phyloP scores from a whole-genome alignment of 2,888 invertebrate species.

The Amphipyra tragopoginis region DNA sequence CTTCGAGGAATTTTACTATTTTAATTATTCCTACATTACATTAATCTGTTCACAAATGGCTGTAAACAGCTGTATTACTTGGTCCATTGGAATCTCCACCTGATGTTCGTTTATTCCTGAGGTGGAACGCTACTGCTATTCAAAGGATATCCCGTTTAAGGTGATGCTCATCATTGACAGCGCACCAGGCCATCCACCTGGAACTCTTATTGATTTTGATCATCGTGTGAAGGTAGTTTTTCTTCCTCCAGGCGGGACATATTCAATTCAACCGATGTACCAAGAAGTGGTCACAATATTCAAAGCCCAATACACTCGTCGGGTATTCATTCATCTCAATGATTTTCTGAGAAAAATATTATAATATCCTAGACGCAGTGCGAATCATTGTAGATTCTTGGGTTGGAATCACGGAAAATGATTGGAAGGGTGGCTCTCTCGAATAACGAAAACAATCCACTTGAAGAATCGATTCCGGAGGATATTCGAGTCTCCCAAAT shows the following conservation, averaged over 20 bases:
- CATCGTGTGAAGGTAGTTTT: slow-evolving; percentile 4
- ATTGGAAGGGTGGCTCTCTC: not conserved
- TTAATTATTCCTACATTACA: too few species aligned
- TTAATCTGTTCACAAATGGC: too few species aligned
- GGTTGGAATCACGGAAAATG: not conserved
- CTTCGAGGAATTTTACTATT: too few species aligned
- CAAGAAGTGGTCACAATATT: slow-evolving; percentile 2
- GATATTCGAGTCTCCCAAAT: not conserved
- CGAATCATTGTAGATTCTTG: slow-evolving; percentile 4
- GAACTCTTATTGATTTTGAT: slow-evolving; percentile 1
- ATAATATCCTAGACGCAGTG: not conserved
- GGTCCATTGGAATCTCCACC: too few species aligned
- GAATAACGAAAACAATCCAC: not conserved
- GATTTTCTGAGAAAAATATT: not conserved
- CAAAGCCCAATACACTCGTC: slow-evolving; percentile 3
- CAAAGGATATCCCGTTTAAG: slow-evolving; percentile 46
- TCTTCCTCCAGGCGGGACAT: not conserved
- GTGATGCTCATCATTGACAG: slow-evolving; percentile 50
- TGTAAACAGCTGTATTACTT: slow-evolving; percentile 46
- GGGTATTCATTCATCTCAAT: not conserved
- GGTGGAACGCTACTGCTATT: slow-evolving; percentile 48
- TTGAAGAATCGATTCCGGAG: not conserved
- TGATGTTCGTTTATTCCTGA: slow-evolving; percentile 51
- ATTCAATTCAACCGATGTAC: slow-evolving; percentile 5
- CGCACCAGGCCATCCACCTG: slow-evolving; percentile 44